A percentile compares a stretch with the other conserved stretches of the same genome.
These are phyloP conservation scores for Epizoanthus stellaris DNA, from an alignment of 92 coral and sea anemone species.

Conservation along the genomic window DNA sequence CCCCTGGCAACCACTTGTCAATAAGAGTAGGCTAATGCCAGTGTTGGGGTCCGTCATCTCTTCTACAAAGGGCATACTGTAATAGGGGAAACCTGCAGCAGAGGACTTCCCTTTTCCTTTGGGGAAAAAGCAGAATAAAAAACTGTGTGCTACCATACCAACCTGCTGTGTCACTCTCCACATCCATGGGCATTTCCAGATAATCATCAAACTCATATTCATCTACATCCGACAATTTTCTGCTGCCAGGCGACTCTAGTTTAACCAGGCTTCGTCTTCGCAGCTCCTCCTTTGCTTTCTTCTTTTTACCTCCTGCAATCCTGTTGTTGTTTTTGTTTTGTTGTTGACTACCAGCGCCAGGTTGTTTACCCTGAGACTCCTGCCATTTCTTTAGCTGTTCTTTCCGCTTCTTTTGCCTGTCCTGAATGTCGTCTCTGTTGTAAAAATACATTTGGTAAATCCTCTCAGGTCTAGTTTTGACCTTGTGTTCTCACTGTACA, in stretches of 20 bases:
- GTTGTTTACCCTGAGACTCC: slow-evolving; percentile 42
- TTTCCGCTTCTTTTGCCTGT: slow-evolving; percentile 71
- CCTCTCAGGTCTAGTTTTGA: too few species aligned
- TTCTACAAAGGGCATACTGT: too few species aligned
- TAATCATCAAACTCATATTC: slow-evolving; percentile 83
- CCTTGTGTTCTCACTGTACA: too few species aligned
- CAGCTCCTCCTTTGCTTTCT: slow-evolving; percentile 27
- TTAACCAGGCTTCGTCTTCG: slow-evolving; percentile 38
- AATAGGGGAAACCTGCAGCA: too few species aligned
- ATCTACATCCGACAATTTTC: slow-evolving; percentile 34
- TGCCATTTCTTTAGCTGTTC: slow-evolving; percentile 82
- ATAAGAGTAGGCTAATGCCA: too few species aligned
- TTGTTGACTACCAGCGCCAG: background rate
- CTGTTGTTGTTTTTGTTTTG: slow-evolving; percentile 25
- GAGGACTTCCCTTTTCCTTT: too few species aligned
- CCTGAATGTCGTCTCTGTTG: slow-evolving; percentile 25
- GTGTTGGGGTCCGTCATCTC: too few species aligned
- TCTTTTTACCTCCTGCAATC: slow-evolving; percentile 38
- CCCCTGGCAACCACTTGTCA: too few species aligned
- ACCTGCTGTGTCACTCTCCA: slow-evolving; percentile 97
- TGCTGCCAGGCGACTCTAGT: slow-evolving; percentile 27
- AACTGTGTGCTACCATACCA: too few species aligned
- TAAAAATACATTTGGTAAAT: background rate
- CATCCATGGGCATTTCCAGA: slow-evolving; percentile 93
- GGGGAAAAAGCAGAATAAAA: too few species aligned